These are phyloP conservation scores for Empidonax alnorum DNA, from an alignment of 2,113 vertebrate species.

Conservation along the genomic window DNA sequence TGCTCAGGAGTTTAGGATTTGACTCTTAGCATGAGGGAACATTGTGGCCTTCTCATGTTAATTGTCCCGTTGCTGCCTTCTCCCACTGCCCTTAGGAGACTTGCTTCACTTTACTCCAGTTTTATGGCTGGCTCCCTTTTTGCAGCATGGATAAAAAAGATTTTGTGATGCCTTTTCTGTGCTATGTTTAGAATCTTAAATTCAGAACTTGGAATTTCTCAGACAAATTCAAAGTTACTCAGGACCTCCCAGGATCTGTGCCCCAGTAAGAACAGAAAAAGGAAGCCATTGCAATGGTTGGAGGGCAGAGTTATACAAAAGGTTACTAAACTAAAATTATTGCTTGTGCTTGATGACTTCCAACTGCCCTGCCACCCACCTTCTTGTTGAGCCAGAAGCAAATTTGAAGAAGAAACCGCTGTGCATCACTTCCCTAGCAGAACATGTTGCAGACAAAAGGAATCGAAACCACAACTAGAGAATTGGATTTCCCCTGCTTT, in stretches of 20 bases:
- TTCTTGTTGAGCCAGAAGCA: constrained; percentile 62
- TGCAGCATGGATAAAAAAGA: neutral
- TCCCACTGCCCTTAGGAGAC: neutral
- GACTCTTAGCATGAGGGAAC: neutral
- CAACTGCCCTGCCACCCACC: constrained; percentile 55
- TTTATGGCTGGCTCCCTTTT: neutral
- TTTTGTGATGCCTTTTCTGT: neutral
- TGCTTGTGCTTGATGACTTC: constrained; percentile 48
- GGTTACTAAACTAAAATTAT: constrained; percentile 10
- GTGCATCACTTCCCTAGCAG: constrained; percentile 64
- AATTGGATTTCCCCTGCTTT: constrained; percentile 68
- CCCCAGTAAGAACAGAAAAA: neutral
- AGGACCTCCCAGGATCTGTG: constrained; percentile 1
- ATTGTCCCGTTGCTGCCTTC: neutral
- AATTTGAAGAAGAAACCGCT: constrained; percentile 62
- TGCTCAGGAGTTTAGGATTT: neutral
- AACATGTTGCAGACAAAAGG: constrained; percentile 65
- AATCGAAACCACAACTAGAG: constrained; percentile 62
- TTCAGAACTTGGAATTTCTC: neutral
- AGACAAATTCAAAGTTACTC: neutral
- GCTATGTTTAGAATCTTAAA: neutral
- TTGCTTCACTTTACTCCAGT: neutral
- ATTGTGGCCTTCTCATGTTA: neutral
- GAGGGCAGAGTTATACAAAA: constrained; percentile 20
- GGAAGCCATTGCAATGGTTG: neutral